Percentiles rank a stretch among this genome's conserved stretches.
Evolutionary conservation across 2,797 vertebrate genomes (phyloP).

Genomic region (Bradypus variegatus): DNA sequence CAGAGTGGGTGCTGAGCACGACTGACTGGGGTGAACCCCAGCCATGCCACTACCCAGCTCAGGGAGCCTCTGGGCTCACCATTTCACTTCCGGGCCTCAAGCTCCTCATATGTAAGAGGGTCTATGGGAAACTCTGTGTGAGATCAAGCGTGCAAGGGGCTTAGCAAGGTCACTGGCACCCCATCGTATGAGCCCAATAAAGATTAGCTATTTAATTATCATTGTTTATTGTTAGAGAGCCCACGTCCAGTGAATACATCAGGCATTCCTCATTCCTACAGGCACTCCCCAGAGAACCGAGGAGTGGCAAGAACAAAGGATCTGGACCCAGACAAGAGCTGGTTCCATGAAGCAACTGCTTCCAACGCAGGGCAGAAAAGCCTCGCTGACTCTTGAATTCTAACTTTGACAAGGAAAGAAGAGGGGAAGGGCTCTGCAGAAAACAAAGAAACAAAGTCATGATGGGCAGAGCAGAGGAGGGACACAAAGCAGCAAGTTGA

Average conservation of each 20-base stretch:
- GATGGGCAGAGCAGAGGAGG: background rate
- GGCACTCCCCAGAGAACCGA: background rate
- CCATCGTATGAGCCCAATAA: background rate
- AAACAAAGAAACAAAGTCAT: background rate
- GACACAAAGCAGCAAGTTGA: background rate
- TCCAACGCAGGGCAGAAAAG: background rate
- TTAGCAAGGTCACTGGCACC: background rate
- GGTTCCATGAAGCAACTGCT: background rate
- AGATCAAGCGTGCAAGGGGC: background rate
- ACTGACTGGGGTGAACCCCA: background rate
- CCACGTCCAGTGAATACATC: background rate
- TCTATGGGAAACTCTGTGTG: background rate
- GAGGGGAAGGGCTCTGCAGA: background rate
- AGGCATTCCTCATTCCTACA: background rate
- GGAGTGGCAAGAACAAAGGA: background rate
- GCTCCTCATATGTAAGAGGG: background rate
- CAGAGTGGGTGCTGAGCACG: background rate
- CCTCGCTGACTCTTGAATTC: background rate
- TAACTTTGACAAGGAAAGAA: background rate
- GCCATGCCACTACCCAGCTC: background rate
- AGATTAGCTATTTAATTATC: background rate
- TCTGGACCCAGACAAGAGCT: background rate
- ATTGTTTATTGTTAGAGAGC: background rate
- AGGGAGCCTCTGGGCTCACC: background rate
- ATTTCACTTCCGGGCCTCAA: background rate